phyloP scores from a whole-genome alignment of 2,797 vertebrate species.

The Diglossa cyanea region DNA sequence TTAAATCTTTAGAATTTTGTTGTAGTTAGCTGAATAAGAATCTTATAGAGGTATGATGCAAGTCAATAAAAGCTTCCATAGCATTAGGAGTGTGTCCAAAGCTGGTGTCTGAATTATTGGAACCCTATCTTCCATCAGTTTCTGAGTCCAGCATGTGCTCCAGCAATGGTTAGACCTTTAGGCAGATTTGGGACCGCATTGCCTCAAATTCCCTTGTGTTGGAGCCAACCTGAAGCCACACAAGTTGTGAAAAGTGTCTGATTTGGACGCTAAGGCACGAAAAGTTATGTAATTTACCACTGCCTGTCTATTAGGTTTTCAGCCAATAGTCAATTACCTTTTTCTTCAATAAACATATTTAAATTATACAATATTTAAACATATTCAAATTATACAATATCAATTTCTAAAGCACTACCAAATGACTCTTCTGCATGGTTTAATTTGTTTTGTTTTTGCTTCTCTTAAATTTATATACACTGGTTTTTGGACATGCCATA shows the following conservation, averaged over 20 bases:
- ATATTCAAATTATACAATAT: neutral
- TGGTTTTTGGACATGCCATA: neutral
- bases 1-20: neutral
- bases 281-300: accelerated
- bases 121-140: neutral
- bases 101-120: neutral
- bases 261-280: neutral
- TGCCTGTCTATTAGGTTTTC: neutral
- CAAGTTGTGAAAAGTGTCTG: neutral
- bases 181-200: neutral
- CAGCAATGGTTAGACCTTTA: neutral
- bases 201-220: neutral
- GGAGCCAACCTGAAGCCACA: neutral
- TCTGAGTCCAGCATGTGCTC: neutral
- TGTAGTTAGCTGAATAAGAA: neutral
- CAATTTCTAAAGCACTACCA: neutral
- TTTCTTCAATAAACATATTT: neutral
- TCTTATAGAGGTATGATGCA: neutral
- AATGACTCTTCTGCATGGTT: neutral
- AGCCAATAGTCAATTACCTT: neutral
- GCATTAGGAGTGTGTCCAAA: neutral
- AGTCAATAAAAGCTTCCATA: neutral
- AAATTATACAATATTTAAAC: neutral
- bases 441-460: neutral
- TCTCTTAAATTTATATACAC: neutral